These are phyloP conservation scores for Octomys mimax DNA, from an alignment of 2,797 vertebrate species.

Conservation along the genomic window DNA sequence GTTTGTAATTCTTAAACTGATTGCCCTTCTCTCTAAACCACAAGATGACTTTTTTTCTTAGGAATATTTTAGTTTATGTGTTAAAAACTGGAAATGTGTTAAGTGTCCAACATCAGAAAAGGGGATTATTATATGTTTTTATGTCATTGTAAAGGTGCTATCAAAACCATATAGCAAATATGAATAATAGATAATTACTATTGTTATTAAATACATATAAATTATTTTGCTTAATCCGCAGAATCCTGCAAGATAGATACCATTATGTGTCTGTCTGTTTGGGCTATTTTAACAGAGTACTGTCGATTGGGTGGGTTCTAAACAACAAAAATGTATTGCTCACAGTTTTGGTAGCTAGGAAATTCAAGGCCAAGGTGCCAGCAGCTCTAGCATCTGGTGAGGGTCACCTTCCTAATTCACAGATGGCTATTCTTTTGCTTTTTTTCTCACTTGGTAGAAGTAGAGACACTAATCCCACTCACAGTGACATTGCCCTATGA, in stretches of 20 bases:
- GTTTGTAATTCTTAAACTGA: constrained; percentile 54
- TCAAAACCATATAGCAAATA: constrained; percentile 18
- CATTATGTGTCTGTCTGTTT: not conserved
- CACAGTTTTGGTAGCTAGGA: not conserved
- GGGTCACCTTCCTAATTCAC: not conserved
- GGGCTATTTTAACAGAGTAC: not conserved
- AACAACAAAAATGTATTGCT: not conserved
- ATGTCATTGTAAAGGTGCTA: constrained; percentile 15
- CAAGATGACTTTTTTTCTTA: constrained; percentile 49
- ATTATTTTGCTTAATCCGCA: constrained; percentile 55
- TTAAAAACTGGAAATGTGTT: constrained; percentile 52
- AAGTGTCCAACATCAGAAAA: constrained; percentile 30
- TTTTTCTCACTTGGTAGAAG: not conserved
- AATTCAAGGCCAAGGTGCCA: not conserved
- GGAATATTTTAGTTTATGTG: constrained; percentile 53
- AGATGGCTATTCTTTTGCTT: not conserved
- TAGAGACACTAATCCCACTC: constrained; percentile 14
- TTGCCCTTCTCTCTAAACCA: constrained; percentile 41
- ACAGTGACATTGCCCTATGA: not conserved
- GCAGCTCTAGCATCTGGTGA: not conserved
- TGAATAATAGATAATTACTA: constrained; percentile 12
- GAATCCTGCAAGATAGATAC: not conserved
- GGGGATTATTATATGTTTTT: constrained; percentile 45
- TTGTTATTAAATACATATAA: not conserved
- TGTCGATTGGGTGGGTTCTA: not conserved